These are phyloP conservation scores for Oncorhynchus keta DNA, from an alignment of 2,113 vertebrate species.

Conservation along the genomic window DNA sequence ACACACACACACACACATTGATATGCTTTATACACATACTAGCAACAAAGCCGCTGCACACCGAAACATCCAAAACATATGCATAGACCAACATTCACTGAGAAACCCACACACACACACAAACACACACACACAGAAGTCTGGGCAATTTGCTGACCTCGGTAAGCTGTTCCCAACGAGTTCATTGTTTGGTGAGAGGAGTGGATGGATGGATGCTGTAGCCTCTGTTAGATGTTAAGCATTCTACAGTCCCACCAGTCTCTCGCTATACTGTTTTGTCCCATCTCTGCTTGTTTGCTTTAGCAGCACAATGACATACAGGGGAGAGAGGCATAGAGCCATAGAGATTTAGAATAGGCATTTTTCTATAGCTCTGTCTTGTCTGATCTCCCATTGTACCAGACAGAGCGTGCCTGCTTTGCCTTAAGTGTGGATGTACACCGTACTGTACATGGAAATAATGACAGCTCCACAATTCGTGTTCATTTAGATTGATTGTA, in stretches of 20 bases:
- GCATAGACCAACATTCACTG: constrained; percentile 19
- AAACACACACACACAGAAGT: constrained; percentile 23
- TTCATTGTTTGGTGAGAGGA: constrained; percentile 55
- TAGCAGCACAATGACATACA: not conserved
- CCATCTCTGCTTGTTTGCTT: constrained; percentile 7
- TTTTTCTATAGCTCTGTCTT: not conserved
- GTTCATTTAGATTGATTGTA: not conserved
- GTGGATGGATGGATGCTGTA: constrained; percentile 23
- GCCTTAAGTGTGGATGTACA: not conserved
- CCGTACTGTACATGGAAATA: not conserved
- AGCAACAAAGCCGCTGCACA: not conserved
- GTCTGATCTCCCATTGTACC: not conserved
- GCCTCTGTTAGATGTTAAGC: not conserved
- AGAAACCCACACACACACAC: not conserved
- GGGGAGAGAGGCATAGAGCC: too few relatives aligned
- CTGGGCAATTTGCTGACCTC: constrained; percentile 65
- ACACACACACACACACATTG: not conserved
- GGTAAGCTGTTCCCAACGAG: constrained; percentile 53
- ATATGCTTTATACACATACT: not conserved
- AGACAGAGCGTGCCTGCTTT: not conserved
- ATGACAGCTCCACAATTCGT: not conserved
- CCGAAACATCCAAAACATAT: constrained; percentile 1
- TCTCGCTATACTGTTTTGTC: constrained; percentile 20
- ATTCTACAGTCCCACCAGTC: not conserved
- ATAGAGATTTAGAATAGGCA: not conserved